Evolutionary conservation across 2,797 vertebrate species (phyloP).

Genomic region (Notoglanidium macrostoma): DNA sequence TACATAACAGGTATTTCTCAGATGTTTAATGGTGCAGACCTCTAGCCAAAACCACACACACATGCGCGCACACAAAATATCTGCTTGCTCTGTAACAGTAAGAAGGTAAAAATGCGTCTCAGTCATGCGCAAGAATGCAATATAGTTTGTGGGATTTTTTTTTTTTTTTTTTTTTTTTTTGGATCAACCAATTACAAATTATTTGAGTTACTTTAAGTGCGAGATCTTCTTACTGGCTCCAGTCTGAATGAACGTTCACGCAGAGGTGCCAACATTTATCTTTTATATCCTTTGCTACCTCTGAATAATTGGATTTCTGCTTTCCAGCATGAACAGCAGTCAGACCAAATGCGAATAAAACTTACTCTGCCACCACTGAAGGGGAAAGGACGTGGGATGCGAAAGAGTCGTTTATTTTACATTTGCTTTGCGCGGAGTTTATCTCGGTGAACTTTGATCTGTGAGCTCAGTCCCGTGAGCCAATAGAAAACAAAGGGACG

Average conservation of each 20-base stretch:
- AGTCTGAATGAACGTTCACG: not conserved
- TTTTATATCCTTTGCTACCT: not conserved
- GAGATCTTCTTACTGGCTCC: not conserved
- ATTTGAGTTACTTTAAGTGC: not conserved
- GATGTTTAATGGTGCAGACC: not conserved
- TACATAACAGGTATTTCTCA: constrained; percentile 7
- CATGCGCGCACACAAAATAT: not conserved
- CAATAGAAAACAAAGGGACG: not conserved
- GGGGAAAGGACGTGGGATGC: not conserved
- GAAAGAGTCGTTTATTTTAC: not conserved
- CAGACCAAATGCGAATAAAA: not conserved
- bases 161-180: not conserved
- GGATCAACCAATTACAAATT: not conserved
- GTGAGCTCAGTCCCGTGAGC: not conserved
- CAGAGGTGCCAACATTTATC: not conserved
- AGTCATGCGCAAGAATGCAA: not conserved
- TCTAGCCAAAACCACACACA: not conserved
- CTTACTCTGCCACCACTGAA: not conserved
- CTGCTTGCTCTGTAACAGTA: not conserved
- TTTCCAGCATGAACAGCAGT: not conserved
- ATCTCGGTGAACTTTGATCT: not conserved
- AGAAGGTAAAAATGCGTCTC: not conserved
- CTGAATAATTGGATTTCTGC: not conserved
- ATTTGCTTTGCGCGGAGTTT: not conserved
- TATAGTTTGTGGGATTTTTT: not conserved